Conservation (phyloP, 2,113 vertebrate genomes). For the Hippocampus comes region DNA sequence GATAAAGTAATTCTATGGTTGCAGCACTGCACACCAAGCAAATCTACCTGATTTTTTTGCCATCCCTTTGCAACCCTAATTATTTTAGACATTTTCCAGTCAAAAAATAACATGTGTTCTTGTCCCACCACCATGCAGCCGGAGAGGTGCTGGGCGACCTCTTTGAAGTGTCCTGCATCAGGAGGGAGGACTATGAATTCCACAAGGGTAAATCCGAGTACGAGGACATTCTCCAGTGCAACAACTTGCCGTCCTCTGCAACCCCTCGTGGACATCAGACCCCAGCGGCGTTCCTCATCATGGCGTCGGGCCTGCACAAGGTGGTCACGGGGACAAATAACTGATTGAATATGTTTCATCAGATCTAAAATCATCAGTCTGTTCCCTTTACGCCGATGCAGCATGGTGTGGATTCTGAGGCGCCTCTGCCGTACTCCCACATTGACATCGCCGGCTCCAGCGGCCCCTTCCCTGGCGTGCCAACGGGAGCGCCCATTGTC, state of each 20-base stretch:
- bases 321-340: slow-evolving; percentile 15
- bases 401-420: slow-evolving; percentile 71
- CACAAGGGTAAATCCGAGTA: slow-evolving; percentile 80
- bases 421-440: slow-evolving; percentile 75
- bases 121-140: slow-evolving; percentile 39
- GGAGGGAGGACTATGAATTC: slow-evolving; percentile 78
- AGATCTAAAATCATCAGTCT: background rate
- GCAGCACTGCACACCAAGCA: background rate
- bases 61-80: background rate
- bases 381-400: slow-evolving; percentile 26
- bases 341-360: background rate
- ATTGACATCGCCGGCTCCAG: slow-evolving; percentile 79
- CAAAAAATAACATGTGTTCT: background rate
- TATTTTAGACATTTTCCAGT: no score
- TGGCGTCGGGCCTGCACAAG: slow-evolving; percentile 78
- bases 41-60: background rate
- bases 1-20: background rate
- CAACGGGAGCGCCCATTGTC: slow-evolving; percentile 75
- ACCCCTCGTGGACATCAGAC: slow-evolving; percentile 78
- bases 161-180: slow-evolving; percentile 77
- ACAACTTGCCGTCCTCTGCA: slow-evolving; percentile 73
- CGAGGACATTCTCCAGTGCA: slow-evolving; percentile 77
- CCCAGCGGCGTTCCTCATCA: slow-evolving; percentile 79
- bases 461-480: slow-evolving; percentile 78
- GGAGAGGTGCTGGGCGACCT: slow-evolving; percentile 75